A percentile compares a stretch with the other conserved stretches of the same genome.
Evolutionary conservation across 1,140 invertebrate species (phyloP).

Genomic region (Drosophila persimilis): DNA sequence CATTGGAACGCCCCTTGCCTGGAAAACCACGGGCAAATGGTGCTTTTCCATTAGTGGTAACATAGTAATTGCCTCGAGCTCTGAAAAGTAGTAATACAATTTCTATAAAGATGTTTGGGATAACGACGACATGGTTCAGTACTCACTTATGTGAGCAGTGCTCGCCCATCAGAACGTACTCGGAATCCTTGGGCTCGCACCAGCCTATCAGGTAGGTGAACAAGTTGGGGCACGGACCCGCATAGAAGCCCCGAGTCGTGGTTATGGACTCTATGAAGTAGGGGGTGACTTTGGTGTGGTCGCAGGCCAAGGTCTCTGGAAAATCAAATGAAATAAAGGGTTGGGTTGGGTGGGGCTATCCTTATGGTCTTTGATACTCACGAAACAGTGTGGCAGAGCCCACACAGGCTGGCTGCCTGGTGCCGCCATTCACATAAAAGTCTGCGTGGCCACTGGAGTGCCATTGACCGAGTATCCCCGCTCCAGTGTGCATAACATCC

Average conservation of each 20-base stretch:
- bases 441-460: slow-evolving; percentile 94
- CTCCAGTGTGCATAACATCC: slow-evolving; percentile 94
- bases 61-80: slow-evolving; percentile 91
- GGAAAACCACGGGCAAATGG: slow-evolving; percentile 93
- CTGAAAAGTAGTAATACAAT: slow-evolving; percentile 82
- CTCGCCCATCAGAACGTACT: slow-evolving; percentile 93
- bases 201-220: slow-evolving; percentile 91
- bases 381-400: slow-evolving; percentile 89
- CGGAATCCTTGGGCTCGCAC: slow-evolving; percentile 89
- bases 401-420: slow-evolving; percentile 93
- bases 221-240: slow-evolving; percentile 90
- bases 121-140: too few species aligned
- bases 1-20: slow-evolving; percentile 84
- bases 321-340: not conserved
- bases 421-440: slow-evolving; percentile 95
- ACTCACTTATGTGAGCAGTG: slow-evolving; percentile 89
- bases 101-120: not conserved
- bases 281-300: slow-evolving; percentile 94
- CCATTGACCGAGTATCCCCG: slow-evolving; percentile 92
- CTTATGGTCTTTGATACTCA: slow-evolving; percentile 80
- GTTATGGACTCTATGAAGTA: slow-evolving; percentile 94
- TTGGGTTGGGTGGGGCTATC: too few species aligned
- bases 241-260: slow-evolving; percentile 90
- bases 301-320: slow-evolving; percentile 92
- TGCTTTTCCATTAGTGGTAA: slow-evolving; percentile 92